phyloP scores from a whole-genome alignment of 2,113 vertebrate genomes.

The Heliornis fulica region DNA sequence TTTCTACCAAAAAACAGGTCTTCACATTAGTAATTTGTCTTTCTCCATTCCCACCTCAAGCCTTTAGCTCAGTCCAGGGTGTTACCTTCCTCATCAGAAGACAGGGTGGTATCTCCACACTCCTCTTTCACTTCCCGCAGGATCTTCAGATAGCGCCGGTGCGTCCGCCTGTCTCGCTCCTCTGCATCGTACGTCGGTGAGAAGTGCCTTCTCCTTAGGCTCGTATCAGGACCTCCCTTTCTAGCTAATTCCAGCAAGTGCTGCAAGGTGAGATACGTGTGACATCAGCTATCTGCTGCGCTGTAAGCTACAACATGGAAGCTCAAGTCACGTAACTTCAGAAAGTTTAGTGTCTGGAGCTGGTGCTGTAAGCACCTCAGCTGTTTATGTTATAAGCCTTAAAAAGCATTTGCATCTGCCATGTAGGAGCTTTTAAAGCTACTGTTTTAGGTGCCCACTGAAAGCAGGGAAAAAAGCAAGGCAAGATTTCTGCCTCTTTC shows the following conservation, averaged over 20 bases:
- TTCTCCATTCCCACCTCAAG: background rate
- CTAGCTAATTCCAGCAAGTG: slow-evolving; percentile 88
- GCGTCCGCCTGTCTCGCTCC: slow-evolving; percentile 83
- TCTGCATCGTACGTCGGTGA: slow-evolving; percentile 73
- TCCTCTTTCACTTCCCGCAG: slow-evolving; percentile 91
- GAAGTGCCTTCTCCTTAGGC: slow-evolving; percentile 75
- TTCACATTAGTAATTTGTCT: background rate
- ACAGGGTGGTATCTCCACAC: slow-evolving; percentile 89
- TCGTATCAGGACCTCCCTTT: slow-evolving; percentile 83
- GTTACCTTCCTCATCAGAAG: slow-evolving; percentile 95
- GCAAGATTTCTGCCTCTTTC: background rate
- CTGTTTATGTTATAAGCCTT: background rate
- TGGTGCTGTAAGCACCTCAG: background rate
- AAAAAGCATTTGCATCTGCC: background rate
- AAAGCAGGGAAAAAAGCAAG: background rate
- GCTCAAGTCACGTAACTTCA: background rate
- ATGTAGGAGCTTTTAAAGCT: background rate
- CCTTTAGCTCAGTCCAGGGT: background rate
- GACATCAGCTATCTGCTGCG: background rate
- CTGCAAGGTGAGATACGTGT: slow-evolving; percentile 47
- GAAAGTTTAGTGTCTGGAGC: background rate
- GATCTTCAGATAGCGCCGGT: slow-evolving; percentile 86
- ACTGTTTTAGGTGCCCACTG: background rate
- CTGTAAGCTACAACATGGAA: background rate
- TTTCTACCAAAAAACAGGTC: background rate